Conservation (phyloP, 2,113 vertebrate species). For the Bubo scandiacus region DNA sequence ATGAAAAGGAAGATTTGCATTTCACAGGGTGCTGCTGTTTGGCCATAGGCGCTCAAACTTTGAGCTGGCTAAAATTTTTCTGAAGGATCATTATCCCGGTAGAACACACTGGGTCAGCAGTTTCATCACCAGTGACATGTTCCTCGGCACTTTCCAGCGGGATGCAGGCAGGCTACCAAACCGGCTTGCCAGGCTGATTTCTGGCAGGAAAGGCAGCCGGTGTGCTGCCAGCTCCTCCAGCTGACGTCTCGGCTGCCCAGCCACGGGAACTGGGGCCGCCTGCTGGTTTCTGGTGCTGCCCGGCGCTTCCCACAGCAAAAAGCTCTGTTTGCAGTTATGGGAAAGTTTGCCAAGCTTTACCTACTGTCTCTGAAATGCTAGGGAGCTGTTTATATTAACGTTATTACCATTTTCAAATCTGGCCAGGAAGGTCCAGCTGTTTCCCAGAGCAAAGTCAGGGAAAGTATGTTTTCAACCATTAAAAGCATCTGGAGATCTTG, state of each 20-base stretch:
- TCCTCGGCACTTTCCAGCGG: neutral
- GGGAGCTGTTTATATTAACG: neutral
- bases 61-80: neutral
- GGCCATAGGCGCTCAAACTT: neutral
- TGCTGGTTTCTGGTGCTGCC: neutral
- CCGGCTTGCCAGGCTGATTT: neutral
- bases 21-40: neutral
- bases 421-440: neutral
- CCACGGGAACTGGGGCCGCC: neutral
- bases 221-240: slow-evolving; percentile 4
- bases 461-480: neutral
- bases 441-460: neutral
- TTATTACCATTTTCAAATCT: neutral
- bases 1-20: neutral
- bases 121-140: neutral
- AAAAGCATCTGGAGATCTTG: neutral
- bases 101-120: neutral
- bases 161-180: neutral
- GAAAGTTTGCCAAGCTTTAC: neutral
- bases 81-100: neutral
- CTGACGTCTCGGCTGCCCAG: neutral
- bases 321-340: neutral
- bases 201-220: neutral
- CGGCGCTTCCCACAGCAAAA: neutral
- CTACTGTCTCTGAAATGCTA: neutral